Evolutionary conservation across 2,797 vertebrate genomes (phyloP).

Genomic region (Pseudochromis fuscus): DNA sequence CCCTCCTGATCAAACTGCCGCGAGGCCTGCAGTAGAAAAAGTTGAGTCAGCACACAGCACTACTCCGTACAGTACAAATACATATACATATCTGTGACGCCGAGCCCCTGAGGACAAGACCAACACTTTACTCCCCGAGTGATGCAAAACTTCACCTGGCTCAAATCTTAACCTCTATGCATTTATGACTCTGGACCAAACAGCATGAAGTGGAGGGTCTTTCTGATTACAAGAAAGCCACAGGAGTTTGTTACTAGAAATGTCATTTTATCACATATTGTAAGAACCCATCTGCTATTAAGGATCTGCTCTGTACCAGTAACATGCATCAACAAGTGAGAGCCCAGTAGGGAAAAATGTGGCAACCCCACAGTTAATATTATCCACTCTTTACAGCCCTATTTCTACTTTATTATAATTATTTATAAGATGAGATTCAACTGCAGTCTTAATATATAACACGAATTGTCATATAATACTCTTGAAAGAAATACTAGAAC

Average conservation of each 20-base stretch:
- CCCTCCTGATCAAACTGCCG: conserved; percentile 98
- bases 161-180: conserved; percentile 20
- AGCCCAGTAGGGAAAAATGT: background rate
- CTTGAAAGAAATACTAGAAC: too few species aligned
- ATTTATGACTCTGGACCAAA: too few species aligned
- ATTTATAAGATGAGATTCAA: too few species aligned
- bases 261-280: background rate
- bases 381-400: too few species aligned
- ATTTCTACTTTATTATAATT: too few species aligned
- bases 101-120: background rate
- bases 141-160: conserved; percentile 1
- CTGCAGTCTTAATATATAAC: background rate
- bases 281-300: background rate
- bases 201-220: background rate
- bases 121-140: conserved; percentile 13
- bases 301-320: background rate
- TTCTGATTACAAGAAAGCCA: background rate
- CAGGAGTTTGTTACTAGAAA: background rate
- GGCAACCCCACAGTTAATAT: too few species aligned
- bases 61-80: conserved; percentile 36
- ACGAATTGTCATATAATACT: too few species aligned
- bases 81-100: conserved; percentile 34
- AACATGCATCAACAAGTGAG: background rate
- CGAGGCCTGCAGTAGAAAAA: conserved; percentile 87
- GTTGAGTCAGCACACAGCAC: conserved; percentile 69